Evolutionary conservation across 1,140 invertebrate genomes (phyloP), one percentile per base, ranked within the genome.

Genomic region (Drosophila grimshawi): DNA sequence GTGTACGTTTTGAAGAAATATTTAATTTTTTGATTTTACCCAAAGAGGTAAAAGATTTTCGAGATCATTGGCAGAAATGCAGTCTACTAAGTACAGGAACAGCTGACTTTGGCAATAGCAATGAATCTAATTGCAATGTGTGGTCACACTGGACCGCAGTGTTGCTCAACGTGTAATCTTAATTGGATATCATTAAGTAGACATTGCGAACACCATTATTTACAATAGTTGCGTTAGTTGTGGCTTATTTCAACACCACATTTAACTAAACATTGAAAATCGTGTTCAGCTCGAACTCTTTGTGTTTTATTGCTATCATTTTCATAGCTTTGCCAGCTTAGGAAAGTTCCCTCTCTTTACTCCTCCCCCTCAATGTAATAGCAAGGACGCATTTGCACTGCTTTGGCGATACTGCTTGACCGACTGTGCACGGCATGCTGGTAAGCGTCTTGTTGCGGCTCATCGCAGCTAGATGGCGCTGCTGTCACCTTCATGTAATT

Each of bases 301-400:
- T 43, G 7, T 45, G 10, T 41, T 11, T 43, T 11, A 41, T 56
- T 56, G 8, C 19, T 30, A 41, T 32, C 39, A 8, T 27, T n/a
- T 43, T 29, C 6, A 11, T 57, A 27, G 2, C 8, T 30, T 57
- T 27, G 2, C 39, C 39, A 43, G 4, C 10, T 43, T 43, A 2
- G 39, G 10, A 57, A 30, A 10, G 7, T 46, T 60, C 33, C 3
- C 0, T 7, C 43, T 30, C 33, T 37, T 10, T 39, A 27, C 60
- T 61, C 52, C 48, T 33, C 49, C 41, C 60, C 41, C 37, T 8
- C 2, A 2, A 5, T 7, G 35, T 32, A 35, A 29, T 69, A 78
- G 78, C 67, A 69, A 86, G 82, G 82, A 86, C 81, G 78, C 78
- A 80, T 48, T 33, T 11, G 55, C 8, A 76, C 80, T 83, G 80